These are phyloP conservation scores for Astyanax mexicanus DNA, from an alignment of 2,797 vertebrate species.

Conservation along the genomic window DNA sequence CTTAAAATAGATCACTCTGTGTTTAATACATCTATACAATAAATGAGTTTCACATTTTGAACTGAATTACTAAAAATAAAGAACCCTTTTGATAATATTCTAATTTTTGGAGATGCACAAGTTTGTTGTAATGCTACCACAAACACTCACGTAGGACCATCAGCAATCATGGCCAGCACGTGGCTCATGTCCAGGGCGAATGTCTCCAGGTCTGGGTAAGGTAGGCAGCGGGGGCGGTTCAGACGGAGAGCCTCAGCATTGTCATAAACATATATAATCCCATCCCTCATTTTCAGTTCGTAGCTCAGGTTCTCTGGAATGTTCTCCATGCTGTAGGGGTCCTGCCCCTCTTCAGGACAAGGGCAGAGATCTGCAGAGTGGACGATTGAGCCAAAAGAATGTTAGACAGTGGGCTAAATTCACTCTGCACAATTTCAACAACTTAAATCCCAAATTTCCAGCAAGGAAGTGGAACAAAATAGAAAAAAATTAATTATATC, in stretches of 20 bases:
- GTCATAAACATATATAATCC: slow-evolving; percentile 90
- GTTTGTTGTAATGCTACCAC: not conserved
- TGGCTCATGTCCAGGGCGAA: slow-evolving; percentile 95
- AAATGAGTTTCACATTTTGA: no score
- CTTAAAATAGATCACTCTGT: no score
- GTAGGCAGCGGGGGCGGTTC: slow-evolving; percentile 83
- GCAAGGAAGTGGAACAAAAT: not conserved
- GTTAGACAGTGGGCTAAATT: not conserved
- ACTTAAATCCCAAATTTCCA: not conserved
- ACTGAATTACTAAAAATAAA: no score
- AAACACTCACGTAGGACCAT: slow-evolving; percentile 91
- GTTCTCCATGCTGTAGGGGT: slow-evolving; percentile 87
- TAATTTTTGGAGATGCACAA: no score
- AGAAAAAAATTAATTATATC: no score
- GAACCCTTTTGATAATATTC: no score
- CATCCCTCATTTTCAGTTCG: slow-evolving; percentile 86
- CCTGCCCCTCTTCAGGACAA: slow-evolving; percentile 81
- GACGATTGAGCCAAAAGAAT: not conserved
- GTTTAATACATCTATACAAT: no score
- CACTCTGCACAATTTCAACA: not conserved
- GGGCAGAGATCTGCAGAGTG: slow-evolving; percentile 83
- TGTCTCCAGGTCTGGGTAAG: slow-evolving; percentile 94
- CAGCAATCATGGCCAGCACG: slow-evolving; percentile 90
- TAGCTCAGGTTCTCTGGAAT: slow-evolving; percentile 90
- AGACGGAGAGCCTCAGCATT: slow-evolving; percentile 78